Evolutionary conservation across 1,140 invertebrate species (phyloP).

Genomic region (Saccostrea echinata): DNA sequence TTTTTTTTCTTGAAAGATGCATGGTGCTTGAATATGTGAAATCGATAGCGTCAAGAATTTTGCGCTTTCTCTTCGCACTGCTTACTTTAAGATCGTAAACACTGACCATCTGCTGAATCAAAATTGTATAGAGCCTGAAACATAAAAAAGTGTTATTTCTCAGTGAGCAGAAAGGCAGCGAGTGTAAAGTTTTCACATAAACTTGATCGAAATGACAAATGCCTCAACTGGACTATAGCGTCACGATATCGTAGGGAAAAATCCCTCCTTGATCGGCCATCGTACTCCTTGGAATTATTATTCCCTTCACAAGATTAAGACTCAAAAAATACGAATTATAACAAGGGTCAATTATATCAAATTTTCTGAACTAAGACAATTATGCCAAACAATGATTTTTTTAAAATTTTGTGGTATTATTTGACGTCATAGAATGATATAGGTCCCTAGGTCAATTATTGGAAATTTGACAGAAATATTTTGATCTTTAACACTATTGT

Average conservation of each 20-base stretch:
- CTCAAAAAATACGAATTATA: too few species aligned
- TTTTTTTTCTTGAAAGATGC: too few species aligned
- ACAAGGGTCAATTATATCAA: too few species aligned
- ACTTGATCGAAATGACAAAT: neutral
- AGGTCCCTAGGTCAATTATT: neutral
- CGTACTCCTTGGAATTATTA: too few species aligned
- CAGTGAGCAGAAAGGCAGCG: neutral
- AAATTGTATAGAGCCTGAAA: neutral
- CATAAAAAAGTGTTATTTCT: conserved; percentile 21
- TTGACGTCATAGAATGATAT: neutral
- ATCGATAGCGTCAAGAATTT: neutral
- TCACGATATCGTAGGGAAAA: neutral
- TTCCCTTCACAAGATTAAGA: too few species aligned
- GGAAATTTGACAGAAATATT: neutral
- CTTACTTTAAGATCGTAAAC: neutral
- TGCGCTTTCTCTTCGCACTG: neutral
- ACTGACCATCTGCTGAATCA: conserved; percentile 17
- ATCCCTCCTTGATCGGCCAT: too few species aligned
- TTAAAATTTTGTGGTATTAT: neutral
- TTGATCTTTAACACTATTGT: neutral
- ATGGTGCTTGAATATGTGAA: neutral
- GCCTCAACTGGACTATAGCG: neutral
- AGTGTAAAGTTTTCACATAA: neutral
- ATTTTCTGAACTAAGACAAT: too few species aligned
- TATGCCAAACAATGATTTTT: too few species aligned